Evolutionary conservation across 2,888 invertebrate genomes (phyloP), one percentile per base, ranked within the genome.

Genomic region (Chamaedrilus cognettii): DNA sequence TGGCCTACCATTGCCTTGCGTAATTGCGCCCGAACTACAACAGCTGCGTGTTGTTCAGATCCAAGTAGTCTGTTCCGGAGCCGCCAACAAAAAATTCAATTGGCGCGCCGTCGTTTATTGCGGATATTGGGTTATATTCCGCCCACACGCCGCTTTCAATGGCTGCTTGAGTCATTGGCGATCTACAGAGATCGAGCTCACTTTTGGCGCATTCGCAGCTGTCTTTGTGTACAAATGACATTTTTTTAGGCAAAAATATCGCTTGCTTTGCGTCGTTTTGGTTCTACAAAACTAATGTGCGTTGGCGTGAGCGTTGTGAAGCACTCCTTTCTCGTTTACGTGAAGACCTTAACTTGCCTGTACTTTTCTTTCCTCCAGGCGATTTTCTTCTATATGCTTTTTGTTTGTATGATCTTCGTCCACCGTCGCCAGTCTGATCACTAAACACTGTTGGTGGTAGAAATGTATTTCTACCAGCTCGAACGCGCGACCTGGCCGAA

Each of bases 151-250:
- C 55, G 55, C 55, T 52, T 23, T 52, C 55, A 23, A 52, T 52
- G 26, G 15, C 7, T 19, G 28, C 26, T 23, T 52, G 55, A 7
- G 55, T 52, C 11, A 23, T 7, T 52, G 55, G 55, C 7, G 26
- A 11, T 7, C 15, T 19, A 23, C 11, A 52, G 11, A 52, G 26
- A 52, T 52, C 55, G 55, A 52, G 55, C 26, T 52, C 55, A 7
- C 15, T 19, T 26, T 52, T 52, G 7, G 7, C 28, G 55, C 55
- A 52, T 52, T 52, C 55, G 55, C 55, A 52, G 55, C 55, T 52
- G 11, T 52, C 15, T 23, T 11, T 11, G 26, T 52, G 55, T 7
- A 52, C 28, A 23, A 52, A 52, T 23, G 55, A 11, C 55, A 52
- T 52, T 23, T n/a, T n/a, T n/a, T n/a, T n/a, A n/a, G n/a, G n/a